Evolutionary conservation across 2,113 vertebrate species (phyloP).

Genomic region (Antidorcas marsupialis): DNA sequence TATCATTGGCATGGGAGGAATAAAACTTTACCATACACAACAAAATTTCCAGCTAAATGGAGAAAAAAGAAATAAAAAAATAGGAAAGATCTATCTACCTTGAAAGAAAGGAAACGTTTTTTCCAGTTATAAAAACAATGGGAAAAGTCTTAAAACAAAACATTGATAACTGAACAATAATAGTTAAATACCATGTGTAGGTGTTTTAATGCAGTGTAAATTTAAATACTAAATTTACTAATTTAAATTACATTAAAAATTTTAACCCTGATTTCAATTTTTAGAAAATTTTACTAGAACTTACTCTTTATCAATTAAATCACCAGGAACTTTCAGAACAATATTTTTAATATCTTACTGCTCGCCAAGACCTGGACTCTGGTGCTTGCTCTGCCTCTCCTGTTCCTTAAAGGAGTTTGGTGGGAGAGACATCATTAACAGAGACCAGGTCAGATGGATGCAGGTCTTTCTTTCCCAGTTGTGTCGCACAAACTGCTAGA

Average conservation of each 20-base stretch:
- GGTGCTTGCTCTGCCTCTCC: slow-evolving; percentile 65
- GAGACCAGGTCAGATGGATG: slow-evolving; percentile 54
- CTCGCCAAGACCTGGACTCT: slow-evolving; percentile 46
- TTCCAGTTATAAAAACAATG: background rate
- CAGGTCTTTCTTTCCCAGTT: slow-evolving; percentile 46
- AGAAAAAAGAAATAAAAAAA: background rate
- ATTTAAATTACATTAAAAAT: background rate
- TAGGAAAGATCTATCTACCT: background rate
- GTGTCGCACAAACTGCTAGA: slow-evolving; percentile 74
- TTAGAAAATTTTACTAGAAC: slow-evolving; percentile 49
- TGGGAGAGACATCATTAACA: slow-evolving; percentile 74
- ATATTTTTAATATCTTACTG: slow-evolving; percentile 44
- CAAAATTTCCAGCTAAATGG: background rate
- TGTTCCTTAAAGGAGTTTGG: slow-evolving; percentile 63
- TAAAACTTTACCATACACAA: background rate
- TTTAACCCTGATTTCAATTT: background rate
- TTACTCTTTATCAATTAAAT: slow-evolving; percentile 57
- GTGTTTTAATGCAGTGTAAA: background rate
- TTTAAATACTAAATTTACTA: background rate
- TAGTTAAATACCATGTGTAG: background rate
- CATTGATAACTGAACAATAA: background rate
- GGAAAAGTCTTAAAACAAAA: background rate
- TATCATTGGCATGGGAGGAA: background rate
- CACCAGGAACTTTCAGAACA: slow-evolving; percentile 54
- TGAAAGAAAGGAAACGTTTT: background rate